These are phyloP conservation scores for Boloria selene DNA, from an alignment of 2,888 invertebrate genomes.

Conservation along the genomic window DNA sequence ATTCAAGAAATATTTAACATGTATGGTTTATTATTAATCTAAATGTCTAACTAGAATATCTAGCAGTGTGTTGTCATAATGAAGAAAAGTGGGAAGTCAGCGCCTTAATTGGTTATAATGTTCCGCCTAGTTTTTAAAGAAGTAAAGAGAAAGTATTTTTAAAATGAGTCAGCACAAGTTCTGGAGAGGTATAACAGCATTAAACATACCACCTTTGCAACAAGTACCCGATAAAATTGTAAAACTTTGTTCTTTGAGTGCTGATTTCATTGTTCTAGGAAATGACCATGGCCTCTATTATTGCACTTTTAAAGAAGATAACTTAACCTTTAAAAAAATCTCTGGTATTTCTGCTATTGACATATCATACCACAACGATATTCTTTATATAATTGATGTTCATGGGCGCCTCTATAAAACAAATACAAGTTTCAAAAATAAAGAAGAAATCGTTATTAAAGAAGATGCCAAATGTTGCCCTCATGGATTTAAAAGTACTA, in stretches of 20 bases:
- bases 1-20: not conserved
- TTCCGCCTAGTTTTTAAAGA: constrained; percentile 38
- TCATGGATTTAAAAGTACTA: constrained; percentile 85
- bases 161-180: constrained; percentile 79
- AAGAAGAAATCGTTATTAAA: constrained; percentile 84
- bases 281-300: constrained; percentile 75
- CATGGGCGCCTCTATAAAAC: constrained; percentile 84
- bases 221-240: constrained; percentile 75
- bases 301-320: constrained; percentile 65
- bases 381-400: constrained; percentile 83
- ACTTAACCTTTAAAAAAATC: constrained; percentile 71
- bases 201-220: constrained; percentile 60
- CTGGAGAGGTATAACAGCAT: constrained; percentile 71
- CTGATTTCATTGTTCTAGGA: constrained; percentile 70
- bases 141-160: constrained; percentile 50
- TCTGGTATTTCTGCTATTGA: constrained; percentile 82
- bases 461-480: constrained; percentile 85
- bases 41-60: no score
- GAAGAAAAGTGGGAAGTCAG: constrained; percentile 18
- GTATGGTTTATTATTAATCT: no score
- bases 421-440: constrained; percentile 77
- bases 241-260: constrained; percentile 66
- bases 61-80: not conserved
- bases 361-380: constrained; percentile 83
- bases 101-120: constrained; percentile 36